These are phyloP conservation scores for Potorous gilbertii DNA, from an alignment of 2,797 vertebrate species.

Conservation along the genomic window DNA sequence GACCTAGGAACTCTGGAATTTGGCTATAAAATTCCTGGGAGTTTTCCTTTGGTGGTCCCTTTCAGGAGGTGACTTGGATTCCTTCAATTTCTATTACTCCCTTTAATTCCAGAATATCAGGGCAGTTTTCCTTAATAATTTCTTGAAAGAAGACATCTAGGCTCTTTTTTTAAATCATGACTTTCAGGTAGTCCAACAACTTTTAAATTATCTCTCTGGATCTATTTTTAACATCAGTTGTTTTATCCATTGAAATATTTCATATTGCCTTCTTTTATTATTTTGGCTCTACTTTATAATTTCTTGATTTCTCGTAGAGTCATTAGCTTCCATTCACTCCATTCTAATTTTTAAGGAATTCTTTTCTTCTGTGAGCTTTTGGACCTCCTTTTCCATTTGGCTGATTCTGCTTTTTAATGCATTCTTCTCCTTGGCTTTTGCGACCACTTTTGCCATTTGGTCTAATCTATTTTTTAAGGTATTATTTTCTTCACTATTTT, in stretches of 20 bases:
- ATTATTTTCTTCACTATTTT: too few species aligned
- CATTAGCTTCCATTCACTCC: background rate
- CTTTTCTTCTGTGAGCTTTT: background rate
- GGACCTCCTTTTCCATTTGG: background rate
- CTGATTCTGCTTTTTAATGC: background rate
- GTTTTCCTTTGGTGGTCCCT: background rate
- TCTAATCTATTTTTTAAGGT: too few species aligned
- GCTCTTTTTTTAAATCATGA: background rate
- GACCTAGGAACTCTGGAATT: background rate
- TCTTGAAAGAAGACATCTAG: background rate
- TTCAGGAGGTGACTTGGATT: background rate
- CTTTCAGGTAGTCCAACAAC: background rate
- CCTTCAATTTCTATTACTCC: background rate
- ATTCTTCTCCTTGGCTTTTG: too few species aligned
- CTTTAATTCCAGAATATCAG: background rate
- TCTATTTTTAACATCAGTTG: background rate
- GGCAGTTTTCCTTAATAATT: background rate
- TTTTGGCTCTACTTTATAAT: background rate
- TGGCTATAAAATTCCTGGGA: background rate
- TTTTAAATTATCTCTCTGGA: background rate
- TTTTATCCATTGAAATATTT: background rate
- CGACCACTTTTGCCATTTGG: too few species aligned
- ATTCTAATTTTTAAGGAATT: background rate
- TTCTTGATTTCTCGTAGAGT: background rate
- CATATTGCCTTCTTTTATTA: background rate